phyloP scores from a whole-genome alignment of 2,113 vertebrate genomes.

The Colistium nudipinnis region DNA sequence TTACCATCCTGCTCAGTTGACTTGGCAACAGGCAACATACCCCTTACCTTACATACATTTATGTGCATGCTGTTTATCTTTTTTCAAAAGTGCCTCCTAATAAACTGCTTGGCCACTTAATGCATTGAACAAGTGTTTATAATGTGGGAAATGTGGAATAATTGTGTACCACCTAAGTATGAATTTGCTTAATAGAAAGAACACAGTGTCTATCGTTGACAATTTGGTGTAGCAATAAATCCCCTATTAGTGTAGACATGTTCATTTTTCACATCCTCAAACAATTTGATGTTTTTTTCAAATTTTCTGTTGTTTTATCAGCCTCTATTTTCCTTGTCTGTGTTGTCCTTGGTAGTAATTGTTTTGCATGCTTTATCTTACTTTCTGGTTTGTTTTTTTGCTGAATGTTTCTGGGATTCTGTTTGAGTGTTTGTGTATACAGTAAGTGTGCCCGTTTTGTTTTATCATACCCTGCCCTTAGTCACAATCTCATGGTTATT shows the following conservation, averaged over 20 bases:
- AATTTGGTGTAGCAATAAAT: slow-evolving; percentile 83
- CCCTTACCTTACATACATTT: slow-evolving; percentile 34
- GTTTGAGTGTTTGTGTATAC: slow-evolving; percentile 52
- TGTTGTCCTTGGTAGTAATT: slow-evolving; percentile 83
- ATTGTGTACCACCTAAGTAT: slow-evolving; percentile 52
- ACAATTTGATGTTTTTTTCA: slow-evolving; percentile 62
- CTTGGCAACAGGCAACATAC: slow-evolving; percentile 30
- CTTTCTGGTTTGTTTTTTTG: slow-evolving; percentile 48
- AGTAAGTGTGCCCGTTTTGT: slow-evolving; percentile 55
- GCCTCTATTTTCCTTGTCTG: slow-evolving; percentile 69
- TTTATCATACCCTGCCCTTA: slow-evolving; percentile 59
- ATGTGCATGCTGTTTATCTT: slow-evolving; percentile 72
- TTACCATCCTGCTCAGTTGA: slow-evolving; percentile 36
- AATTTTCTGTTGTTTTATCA: slow-evolving; percentile 71
- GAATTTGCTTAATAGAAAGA: slow-evolving; percentile 54
- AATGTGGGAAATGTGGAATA: slow-evolving; percentile 41
- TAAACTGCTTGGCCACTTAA: slow-evolving; percentile 78
- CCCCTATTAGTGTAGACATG: slow-evolving; percentile 45
- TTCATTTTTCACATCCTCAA: slow-evolving; percentile 68
- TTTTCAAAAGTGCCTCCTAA: slow-evolving; percentile 85
- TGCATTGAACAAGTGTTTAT: slow-evolving; percentile 70
- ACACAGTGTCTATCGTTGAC: slow-evolving; percentile 66
- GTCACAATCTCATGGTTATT: slow-evolving; percentile 78
- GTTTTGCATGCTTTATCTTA: slow-evolving; percentile 87
- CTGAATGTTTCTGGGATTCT: slow-evolving; percentile 78